Percentiles rank a stretch among this genome's conserved stretches.
Evolutionary conservation across 2,113 vertebrate genomes (phyloP).

Genomic region (Rattus norvegicus): GRCr8 NC_086019.1:35588501-35589000

Average conservation of each 20-base stretch:
- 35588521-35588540: too few relatives aligned
- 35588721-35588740: neutral
- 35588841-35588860: neutral
- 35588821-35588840: neutral
- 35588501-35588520: neutral
- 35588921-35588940: too few relatives aligned
- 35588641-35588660: neutral
- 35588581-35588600: neutral
- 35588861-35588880: neutral
- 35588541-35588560: neutral
- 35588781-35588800: neutral
- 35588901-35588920: neutral
- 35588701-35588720: too few relatives aligned
- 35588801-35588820: neutral
- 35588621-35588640: neutral
- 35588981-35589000: too few relatives aligned
- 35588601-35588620: neutral
- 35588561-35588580: neutral
- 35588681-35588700: neutral
- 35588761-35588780: neutral
- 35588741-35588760: neutral
- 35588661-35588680: neutral
- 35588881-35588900: neutral
- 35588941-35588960: neutral
- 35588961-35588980: neutral